Conservation (phyloP, 2,888 invertebrate genomes). For the Cataglyphis livida region DNA sequence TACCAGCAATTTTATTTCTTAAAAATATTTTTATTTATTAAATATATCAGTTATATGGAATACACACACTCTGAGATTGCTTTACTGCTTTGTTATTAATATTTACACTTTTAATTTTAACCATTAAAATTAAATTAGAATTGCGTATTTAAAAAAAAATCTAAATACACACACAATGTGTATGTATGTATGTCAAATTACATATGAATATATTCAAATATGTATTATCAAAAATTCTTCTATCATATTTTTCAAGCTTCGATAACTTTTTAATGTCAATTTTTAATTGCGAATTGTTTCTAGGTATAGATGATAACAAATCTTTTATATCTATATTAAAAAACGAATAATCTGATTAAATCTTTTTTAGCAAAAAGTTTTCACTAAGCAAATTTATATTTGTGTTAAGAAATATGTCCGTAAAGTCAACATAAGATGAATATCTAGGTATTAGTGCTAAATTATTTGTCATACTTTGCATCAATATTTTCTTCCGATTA, state of each 20-base stretch:
- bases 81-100: background rate
- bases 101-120: background rate
- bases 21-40: background rate
- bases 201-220: too few relatives aligned
- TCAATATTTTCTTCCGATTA: conserved; percentile 6
- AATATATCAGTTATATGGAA: background rate
- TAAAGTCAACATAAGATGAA: background rate
- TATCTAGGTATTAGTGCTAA: background rate
- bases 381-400: background rate
- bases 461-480: conserved; percentile 21
- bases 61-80: background rate
- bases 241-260: background rate
- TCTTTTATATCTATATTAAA: background rate
- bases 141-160: background rate
- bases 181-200: too few relatives aligned
- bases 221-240: background rate
- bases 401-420: background rate
- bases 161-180: background rate
- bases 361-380: conserved; percentile 10
- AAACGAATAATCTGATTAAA: background rate
- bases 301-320: too few relatives aligned
- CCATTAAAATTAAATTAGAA: background rate
- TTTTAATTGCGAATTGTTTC: background rate
- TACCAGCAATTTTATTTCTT: background rate
- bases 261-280: conserved; percentile 5